Evolutionary conservation across 2,113 vertebrate genomes (phyloP), one percentile per base, ranked within the genome.

Genomic region (Bothrops jararaca): DNA sequence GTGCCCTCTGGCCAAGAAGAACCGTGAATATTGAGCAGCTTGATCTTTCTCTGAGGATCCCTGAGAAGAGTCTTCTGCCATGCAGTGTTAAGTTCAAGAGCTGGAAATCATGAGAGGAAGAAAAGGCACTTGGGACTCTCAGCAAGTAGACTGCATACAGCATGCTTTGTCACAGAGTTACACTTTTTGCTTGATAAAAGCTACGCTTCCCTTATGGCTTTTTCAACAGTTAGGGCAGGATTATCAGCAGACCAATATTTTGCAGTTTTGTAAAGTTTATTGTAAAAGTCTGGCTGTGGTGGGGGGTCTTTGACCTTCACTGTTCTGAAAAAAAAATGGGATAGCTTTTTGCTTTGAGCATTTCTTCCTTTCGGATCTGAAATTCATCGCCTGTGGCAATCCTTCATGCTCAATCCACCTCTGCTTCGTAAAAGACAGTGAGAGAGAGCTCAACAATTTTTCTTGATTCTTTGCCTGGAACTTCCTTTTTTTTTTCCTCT

Each of bases 401-500:
- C 91, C 80, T 85, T 96, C 89, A 45, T 57, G 29, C 5, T 92
- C 89, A 60, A 18, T 93, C 52, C 42, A 90, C 91, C 86, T 86
- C 56, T 64, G 94, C 9, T 92, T 48, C 92, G 86, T 88, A 85
- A 50, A 15, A 39, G 4, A n/a, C n/a, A 52, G n/a, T 34, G 29
- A 91, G 56, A 87, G 54, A 89, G 93, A 48, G 4, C 2, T 91
- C 88, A 91, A 53, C 80, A 54, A 64, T 39, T 57, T 87, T 80
- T 88, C 90, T 91, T 90, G 58, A 50, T 92, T 94, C 91, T 56
- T 93, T 52, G 94, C 92, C 50, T 64, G 86, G n/a, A 3, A 90
- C 39, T 86, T 93, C 90, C 1, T 1, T 9, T 15, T 20, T 91
- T 92, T 1, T 11, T 0, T 0, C 12, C 93, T 91, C 69, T 56